phyloP scores from a whole-genome alignment of 2,113 vertebrate genomes.

The Nesoenas mayeri region DNA sequence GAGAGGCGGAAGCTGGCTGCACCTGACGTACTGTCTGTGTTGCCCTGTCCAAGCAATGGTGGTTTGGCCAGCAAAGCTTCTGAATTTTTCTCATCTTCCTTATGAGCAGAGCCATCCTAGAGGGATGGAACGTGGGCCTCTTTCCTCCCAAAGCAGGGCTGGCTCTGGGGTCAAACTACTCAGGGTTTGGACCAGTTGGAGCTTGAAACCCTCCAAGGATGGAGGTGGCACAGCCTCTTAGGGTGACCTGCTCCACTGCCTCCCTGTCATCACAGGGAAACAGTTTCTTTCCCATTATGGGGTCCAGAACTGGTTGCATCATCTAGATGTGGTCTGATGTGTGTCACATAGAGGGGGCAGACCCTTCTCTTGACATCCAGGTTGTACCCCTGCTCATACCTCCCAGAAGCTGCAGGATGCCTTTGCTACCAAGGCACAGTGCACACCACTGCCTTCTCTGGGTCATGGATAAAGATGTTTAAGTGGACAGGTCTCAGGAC shows the following conservation, averaged over 20 bases:
- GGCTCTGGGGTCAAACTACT: neutral
- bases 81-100: neutral
- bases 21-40: fast-evolving
- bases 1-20: neutral
- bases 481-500: neutral
- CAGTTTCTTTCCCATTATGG: neutral
- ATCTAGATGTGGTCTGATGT: neutral
- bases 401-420: neutral
- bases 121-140: neutral
- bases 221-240: neutral
- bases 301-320: neutral
- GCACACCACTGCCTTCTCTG: fast-evolving
- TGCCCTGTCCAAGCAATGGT: fast-evolving
- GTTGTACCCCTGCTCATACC: fast-evolving
- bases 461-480: neutral
- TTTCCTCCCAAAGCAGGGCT: neutral
- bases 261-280: fast-evolving
- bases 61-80: neutral
- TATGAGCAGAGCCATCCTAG: neutral
- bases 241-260: no score
- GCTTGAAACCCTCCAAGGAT: neutral
- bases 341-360: neutral
- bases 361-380: neutral
- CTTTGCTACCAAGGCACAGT: neutral
- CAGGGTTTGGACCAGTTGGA: neutral